Base-by-base conservation (phyloP, 2,888 invertebrate species). In the Oxyteleia sp. region DNA sequence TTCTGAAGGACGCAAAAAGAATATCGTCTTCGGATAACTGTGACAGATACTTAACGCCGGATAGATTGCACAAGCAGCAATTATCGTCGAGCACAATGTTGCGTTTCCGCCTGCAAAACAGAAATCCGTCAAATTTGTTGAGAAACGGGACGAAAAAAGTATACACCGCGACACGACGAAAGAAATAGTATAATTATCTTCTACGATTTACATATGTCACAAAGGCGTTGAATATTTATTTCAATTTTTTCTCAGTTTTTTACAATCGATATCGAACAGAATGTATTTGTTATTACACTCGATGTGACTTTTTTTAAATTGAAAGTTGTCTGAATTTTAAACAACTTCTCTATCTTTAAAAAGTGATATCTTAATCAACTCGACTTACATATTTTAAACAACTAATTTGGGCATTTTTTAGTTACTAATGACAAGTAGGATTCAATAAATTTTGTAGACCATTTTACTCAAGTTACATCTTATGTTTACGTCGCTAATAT, bases 61-160 rank as follows among this genome's bases (percentile, higher is more conserved):
- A 97, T 75, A 97, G 95, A 93, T 98, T 96, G 93, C 98, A 98
- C 89, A 96, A 94, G 92, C 98, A 98, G 93, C 98, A 98, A 94
- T 98, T 98, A 94, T 98, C 98, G 82, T 97, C 96, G n/a, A 96
- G 95, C 47, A 98, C 96, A 86, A 95, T 94, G 1, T 95, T 95
- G 11, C 93, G 93, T 84, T 94, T 94, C 16, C 92, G 88, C 86
- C 94, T 94, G 87, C 2, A 87, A 87, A 89, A 45, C 16, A 71
- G 80, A 66, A 63, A 49, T 69, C 68, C 38, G 10, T 63, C 47
- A 16, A 35, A 16, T 5, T 35, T 23, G n/a, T 23, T 26, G 15
- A 43, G 1, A 26, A 1, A 8, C 43, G 1, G 11, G 4, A 26
- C 4, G 1, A 15, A 8, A 29, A 26, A 13, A 10, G 10, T 18